phyloP scores from a whole-genome alignment of 2,797 vertebrate species.

The Rhabdophis nuchalis region DNA sequence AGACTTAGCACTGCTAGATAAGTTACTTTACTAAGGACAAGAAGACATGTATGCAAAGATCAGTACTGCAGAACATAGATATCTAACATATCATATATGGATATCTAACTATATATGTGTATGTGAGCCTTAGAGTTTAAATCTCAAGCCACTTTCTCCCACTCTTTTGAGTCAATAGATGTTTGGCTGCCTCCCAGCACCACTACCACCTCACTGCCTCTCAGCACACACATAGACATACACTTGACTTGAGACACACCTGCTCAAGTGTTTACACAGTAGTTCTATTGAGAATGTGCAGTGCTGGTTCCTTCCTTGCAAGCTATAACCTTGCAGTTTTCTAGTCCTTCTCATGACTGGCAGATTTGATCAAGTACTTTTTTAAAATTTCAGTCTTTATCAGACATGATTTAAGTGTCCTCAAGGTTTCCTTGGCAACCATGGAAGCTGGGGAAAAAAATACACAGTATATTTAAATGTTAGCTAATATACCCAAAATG shows the following conservation, averaged over 20 bases:
- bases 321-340: neutral
- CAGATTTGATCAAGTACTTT: neutral
- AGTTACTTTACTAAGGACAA: neutral
- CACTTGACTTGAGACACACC: neutral
- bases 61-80: neutral
- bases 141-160: neutral
- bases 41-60: neutral
- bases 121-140: neutral
- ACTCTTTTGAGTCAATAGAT: neutral
- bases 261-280: neutral
- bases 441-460: neutral
- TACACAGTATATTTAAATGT: neutral
- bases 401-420: neutral
- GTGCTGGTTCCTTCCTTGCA: neutral
- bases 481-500: neutral
- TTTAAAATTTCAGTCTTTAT: neutral
- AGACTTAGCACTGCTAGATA: neutral
- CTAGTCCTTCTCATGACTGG: neutral
- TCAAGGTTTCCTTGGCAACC: neutral
- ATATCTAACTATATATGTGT: neutral
- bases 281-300: neutral
- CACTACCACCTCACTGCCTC: accelerated
- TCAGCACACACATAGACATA: neutral
- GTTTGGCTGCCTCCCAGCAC: neutral
- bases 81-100: neutral